Evolutionary conservation across 92 coral and sea anemone species (phyloP), one percentile per base, ranked within the genome.

Genomic region (Bergia puertoricense): DNA sequence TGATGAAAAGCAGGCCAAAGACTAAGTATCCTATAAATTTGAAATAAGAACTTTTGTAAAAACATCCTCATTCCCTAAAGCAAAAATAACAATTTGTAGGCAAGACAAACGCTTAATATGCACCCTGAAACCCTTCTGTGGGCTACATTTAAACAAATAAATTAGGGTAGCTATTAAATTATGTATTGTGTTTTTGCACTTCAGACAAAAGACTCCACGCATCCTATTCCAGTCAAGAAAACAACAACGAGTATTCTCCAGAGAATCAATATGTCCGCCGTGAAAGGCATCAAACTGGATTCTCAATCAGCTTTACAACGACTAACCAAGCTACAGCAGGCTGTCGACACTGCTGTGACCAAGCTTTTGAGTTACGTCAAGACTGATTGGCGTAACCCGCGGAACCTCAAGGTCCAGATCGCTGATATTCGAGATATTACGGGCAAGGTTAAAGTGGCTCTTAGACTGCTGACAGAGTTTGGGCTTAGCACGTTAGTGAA

Each of bases 231-330:
- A 18, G 66, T 84, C 68, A 91, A 93, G 78, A 90, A 92, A 81
- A 92, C 94, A 39, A 92, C 91, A 62, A 91, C 85, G 15, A 95
- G 98, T 59, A 95, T 97, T 57, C 78, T 95, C 39, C 96, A 97
- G 44, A 92, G 98, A 44, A 97, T 97, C 66, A 94, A 97, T 91
- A 97, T 97, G 99, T 83, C 92, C 48, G 98, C 98, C 62, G 99
- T 97, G 23, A 96, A 94, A 81, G 98, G 93, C 16, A 67, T 97
- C 20, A 94, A 91, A 69, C 76, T 95, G 65, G 95, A 92, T 41
- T 92, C 93, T 37, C 86, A 91, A 10, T 92, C 88, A 20, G 98
- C 98, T 0, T 86, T 95, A 76, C 95, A 93, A 56, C 91, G 98
- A 73, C 86, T 97, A 22, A 91, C 91, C 75, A 97, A 95, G 86